phyloP scores from a whole-genome alignment of 2,797 vertebrate genomes.

The Coregonus ussuriensis region DNA sequence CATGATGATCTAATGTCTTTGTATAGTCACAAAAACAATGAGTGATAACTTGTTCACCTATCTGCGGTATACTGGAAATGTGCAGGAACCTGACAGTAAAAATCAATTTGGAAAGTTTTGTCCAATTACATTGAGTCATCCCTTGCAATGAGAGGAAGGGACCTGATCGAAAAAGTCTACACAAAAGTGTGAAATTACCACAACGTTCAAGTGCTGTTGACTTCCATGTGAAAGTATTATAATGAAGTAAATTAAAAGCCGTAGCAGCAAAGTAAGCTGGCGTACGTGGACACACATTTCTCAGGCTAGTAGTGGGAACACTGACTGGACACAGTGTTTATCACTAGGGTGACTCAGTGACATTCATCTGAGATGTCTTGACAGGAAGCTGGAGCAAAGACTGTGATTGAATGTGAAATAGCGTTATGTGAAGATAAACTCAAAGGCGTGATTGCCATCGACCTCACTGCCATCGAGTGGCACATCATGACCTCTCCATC shows the following conservation, averaged over 20 bases:
- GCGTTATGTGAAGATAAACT: slow-evolving; percentile 20
- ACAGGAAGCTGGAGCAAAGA: slow-evolving; percentile 5
- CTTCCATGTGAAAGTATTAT: not conserved
- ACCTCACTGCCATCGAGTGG: slow-evolving; percentile 53
- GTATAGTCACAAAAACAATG: not conserved
- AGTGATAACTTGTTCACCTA: not conserved
- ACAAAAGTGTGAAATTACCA: not conserved
- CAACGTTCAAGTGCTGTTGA: not conserved
- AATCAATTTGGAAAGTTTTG: not conserved
- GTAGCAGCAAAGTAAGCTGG: not conserved
- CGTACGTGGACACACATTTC: not conserved
- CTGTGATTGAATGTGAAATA: slow-evolving; percentile 34
- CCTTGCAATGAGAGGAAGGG: not conserved
- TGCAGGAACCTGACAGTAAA: not conserved
- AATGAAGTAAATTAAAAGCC: not conserved
- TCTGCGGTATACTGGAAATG: not conserved
- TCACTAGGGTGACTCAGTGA: not conserved
- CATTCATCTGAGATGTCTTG: slow-evolving; percentile 29
- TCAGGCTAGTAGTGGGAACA: not conserved
- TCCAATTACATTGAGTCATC: too few species aligned
- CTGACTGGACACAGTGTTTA: not conserved
- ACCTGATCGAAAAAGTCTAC: not conserved
- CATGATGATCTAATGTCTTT: not conserved
- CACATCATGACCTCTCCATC: slow-evolving; percentile 40
- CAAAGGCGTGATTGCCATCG: slow-evolving; percentile 40